phyloP scores from a whole-genome alignment of 2,888 invertebrate species.

The Gymnocheta viridis region DNA sequence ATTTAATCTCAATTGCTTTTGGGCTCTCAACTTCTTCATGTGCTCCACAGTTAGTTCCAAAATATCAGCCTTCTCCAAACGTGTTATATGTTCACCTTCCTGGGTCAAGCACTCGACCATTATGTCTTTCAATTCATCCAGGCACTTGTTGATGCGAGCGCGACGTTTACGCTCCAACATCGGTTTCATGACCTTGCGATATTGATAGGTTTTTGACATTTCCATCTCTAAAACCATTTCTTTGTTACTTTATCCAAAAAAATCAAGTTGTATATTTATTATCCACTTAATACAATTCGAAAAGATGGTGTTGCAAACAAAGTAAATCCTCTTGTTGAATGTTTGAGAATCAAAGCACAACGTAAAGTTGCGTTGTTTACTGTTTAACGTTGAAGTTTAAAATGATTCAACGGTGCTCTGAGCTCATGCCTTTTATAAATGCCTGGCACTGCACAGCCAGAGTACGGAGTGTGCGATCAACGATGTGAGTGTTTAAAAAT shows the following conservation, averaged over 20 bases:
- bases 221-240: constrained; percentile 81
- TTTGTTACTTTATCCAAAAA: constrained; percentile 40
- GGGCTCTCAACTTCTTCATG: constrained; percentile 89
- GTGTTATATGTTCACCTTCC: constrained; percentile 94
- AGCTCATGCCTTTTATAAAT: constrained; percentile 80
- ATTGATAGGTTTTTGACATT: constrained; percentile 94
- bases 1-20: constrained; percentile 85
- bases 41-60: constrained; percentile 94
- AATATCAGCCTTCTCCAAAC: constrained; percentile 95
- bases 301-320: constrained; percentile 2
- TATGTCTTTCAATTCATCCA: constrained; percentile 94
- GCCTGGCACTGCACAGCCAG: constrained; percentile 71
- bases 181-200: constrained; percentile 97
- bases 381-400: constrained; percentile 73
- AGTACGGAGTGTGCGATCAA: constrained; percentile 67
- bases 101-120: constrained; percentile 88
- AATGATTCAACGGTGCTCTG: constrained; percentile 79
- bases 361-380: constrained; percentile 50
- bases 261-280: neutral
- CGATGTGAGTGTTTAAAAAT: constrained; percentile 57
- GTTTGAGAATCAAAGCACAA: constrained; percentile 36
- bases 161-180: constrained; percentile 95
- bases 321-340: constrained; percentile 26
- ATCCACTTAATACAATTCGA: constrained; percentile 17
- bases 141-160: constrained; percentile 94